These are phyloP conservation scores for Leptopilina boulardi DNA, from an alignment of 1,140 invertebrate genomes.

Conservation along the genomic window DNA sequence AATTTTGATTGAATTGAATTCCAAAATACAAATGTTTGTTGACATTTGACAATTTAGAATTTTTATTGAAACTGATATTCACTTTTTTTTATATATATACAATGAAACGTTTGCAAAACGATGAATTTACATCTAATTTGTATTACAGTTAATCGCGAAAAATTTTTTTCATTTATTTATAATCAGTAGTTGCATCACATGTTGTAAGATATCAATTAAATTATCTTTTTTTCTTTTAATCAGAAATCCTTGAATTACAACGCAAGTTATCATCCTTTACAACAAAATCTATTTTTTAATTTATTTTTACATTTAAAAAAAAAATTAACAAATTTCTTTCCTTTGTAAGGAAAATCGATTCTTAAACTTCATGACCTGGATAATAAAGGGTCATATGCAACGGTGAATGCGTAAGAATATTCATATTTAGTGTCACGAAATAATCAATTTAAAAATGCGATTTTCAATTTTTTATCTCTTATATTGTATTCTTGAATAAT, in stretches of 20 bases:
- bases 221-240: slow-evolving; percentile 1
- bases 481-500: no score
- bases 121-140: not conserved
- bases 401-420: slow-evolving; percentile 7
- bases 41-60: no score
- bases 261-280: not conserved
- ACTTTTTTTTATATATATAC: no score
- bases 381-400: slow-evolving; percentile 26
- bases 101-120: no score
- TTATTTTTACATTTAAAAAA: not conserved
- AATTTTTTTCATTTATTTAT: not conserved
- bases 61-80: no score
- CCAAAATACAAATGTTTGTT: no score
- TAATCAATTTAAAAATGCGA: not conserved
- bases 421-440: not conserved
- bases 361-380: slow-evolving; percentile 22
- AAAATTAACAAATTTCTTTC: not conserved
- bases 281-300: not conserved
- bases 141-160: not conserved
- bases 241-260: not conserved
- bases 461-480: not conserved
- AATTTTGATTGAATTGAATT: no score
- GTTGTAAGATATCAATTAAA: not conserved
- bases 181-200: not conserved
- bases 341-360: not conserved